Base-by-base conservation (phyloP, 2,888 invertebrate species). In the Chloroclysta siterata region DNA sequence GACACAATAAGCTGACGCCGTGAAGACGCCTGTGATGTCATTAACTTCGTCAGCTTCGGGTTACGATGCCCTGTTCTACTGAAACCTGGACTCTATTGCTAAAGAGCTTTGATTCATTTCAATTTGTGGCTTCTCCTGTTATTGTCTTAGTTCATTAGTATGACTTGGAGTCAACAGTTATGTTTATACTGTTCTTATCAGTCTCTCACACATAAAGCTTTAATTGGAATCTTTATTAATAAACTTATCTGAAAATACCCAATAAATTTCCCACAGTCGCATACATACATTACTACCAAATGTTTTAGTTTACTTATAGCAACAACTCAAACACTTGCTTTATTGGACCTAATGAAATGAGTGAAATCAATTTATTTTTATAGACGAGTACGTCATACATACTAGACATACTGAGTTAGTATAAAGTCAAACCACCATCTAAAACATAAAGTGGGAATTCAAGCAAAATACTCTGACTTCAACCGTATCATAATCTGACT, bases 21-120 rank as follows among this genome's bases (percentile, higher is more conserved):
- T 15, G n/a, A 33, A 54, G 60, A 51, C 62, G 62, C 57, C 56
- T 41, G 42, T 54, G 57, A 56, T 53, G n/a, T 63, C 53, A 57
- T 39, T 39, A 39, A 11, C 42, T 54, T 15, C 15, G 6, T 33
- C 33, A 44, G 39, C 59, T 53, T 42, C 29, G 53, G 17, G 42
- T 33, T 42, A 13, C 6, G 39, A 5, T 33, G 6, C 33, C 33
- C 6, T 55, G n/a, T n/a, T 33, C 13, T 17, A 52, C 5, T 14
- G 17, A 5, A 52, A 52, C 14, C 51, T 36, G 22, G 6, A 36
- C 53, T 53, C 33, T 59, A 59, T 59, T 28, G 8, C 11, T 8
- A 17, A 11, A n/a, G 13, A 5, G 3, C 5, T 41, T 29, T 29
- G 57, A 54, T 53, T 53, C 15, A 54, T 46, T 54, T 33, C 10